Evolutionary conservation across 2,797 vertebrate species (phyloP).

Genomic region (Hydrocynus forskahlii): DNA sequence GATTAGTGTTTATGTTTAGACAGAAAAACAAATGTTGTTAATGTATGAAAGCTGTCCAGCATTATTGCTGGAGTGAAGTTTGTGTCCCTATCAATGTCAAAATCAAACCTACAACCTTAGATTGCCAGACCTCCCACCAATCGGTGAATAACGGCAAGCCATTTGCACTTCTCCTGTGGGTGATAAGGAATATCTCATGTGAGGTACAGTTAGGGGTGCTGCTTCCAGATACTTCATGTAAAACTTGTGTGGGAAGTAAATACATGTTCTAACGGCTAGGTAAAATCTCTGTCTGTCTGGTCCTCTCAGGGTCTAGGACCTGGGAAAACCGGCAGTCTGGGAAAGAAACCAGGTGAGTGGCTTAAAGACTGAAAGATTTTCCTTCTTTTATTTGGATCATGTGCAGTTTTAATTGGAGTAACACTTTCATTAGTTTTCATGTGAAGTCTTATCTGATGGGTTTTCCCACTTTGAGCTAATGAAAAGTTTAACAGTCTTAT

Average conservation of each 20-base stretch:
- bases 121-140: not conserved
- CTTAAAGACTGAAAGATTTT: not conserved
- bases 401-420: too few species aligned
- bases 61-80: too few species aligned
- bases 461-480: not conserved
- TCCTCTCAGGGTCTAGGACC: conserved; percentile 83
- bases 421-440: too few species aligned
- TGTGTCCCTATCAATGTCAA: too few species aligned
- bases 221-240: not conserved
- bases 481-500: not conserved
- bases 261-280: not conserved
- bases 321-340: conserved; percentile 95
- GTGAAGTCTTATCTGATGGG: too few species aligned
- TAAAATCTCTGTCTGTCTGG: not conserved
- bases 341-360: conserved; percentile 95
- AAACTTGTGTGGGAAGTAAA: not conserved
- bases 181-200: not conserved
- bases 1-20: too few species aligned
- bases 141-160: not conserved
- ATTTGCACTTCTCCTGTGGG: not conserved
- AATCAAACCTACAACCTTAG: not conserved
- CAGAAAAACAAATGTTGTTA: too few species aligned
- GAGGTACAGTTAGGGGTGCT: not conserved
- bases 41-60: too few species aligned
- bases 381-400: not conserved